These are phyloP conservation scores for Arnoldichthys spilopterus DNA, from an alignment of 2,797 vertebrate genomes.

Conservation along the genomic window DNA sequence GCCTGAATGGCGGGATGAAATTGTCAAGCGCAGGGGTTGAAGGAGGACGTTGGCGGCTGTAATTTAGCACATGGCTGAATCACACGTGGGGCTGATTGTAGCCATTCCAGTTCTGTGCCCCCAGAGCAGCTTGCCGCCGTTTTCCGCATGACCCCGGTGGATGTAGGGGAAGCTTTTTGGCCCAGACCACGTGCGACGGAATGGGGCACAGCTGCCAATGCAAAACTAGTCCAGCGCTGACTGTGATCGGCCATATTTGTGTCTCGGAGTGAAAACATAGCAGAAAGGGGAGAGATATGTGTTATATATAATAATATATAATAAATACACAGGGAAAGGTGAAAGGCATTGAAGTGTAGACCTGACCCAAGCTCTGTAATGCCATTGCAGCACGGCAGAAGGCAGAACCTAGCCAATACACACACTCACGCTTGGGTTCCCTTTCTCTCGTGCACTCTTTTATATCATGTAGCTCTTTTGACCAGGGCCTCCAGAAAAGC, in stretches of 20 bases:
- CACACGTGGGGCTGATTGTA: constrained; percentile 72
- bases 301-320: no score
- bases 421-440: not conserved
- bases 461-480: constrained; percentile 35
- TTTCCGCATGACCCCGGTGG: not conserved
- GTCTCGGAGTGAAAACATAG: constrained; percentile 20
- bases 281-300: constrained; percentile 11
- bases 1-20: constrained; percentile 62
- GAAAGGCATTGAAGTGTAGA: not conserved
- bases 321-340: constrained; percentile 12
- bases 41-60: constrained; percentile 72
- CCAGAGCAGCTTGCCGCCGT: not conserved
- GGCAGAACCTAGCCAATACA: not conserved
- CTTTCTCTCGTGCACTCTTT: constrained; percentile 12
- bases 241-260: not conserved
- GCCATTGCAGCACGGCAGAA: not conserved
- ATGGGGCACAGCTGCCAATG: not conserved
- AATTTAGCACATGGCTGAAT: constrained; percentile 78
- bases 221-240: constrained; percentile 6
- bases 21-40: constrained; percentile 53
- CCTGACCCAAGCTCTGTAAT: not conserved
- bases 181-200: not conserved
- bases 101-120: constrained; percentile 64
- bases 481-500: constrained; percentile 49
- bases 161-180: not conserved